These are phyloP conservation scores for Leptinotarsa rubiginosa DNA, from an alignment of 2,888 invertebrate species.

Conservation along the genomic window DNA sequence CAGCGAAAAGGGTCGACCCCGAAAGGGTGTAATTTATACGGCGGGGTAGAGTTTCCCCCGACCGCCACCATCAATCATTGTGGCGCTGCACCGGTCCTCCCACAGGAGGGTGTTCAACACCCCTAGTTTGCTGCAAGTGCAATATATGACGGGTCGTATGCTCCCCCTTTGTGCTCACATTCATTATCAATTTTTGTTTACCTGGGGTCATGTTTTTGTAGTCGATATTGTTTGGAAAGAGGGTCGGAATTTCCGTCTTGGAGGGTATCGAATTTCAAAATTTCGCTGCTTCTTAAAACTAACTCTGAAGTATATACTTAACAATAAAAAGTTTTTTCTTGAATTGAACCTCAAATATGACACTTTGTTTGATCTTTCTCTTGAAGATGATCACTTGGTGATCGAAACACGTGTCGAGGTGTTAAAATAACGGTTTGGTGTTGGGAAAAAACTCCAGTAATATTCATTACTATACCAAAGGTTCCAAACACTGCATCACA, in stretches of 20 bases:
- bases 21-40: slow-evolving; percentile 67
- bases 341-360: no score
- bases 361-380: no score
- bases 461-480: no score
- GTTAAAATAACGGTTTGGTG: no score
- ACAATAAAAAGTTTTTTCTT: no score
- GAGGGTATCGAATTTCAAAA: slow-evolving; percentile 7
- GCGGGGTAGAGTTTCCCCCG: slow-evolving; percentile 64
- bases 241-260: background rate
- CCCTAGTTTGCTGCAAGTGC: slow-evolving; percentile 59
- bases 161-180: slow-evolving; percentile 36
- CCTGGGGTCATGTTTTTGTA: slow-evolving; percentile 25
- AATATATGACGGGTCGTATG: slow-evolving; percentile 58
- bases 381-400: no score
- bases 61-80: slow-evolving; percentile 66
- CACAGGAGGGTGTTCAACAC: slow-evolving; percentile 54
- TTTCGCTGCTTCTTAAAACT: background rate
- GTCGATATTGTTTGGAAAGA: slow-evolving; percentile 8
- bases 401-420: no score
- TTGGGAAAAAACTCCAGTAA: no score
- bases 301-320: background rate
- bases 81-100: slow-evolving; percentile 60
- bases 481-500: no score
- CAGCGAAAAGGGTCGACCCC: slow-evolving; percentile 47
- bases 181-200: slow-evolving; percentile 31